phyloP scores from a whole-genome alignment of 2,113 vertebrate species.

The Ranitomeya imitator region DNA sequence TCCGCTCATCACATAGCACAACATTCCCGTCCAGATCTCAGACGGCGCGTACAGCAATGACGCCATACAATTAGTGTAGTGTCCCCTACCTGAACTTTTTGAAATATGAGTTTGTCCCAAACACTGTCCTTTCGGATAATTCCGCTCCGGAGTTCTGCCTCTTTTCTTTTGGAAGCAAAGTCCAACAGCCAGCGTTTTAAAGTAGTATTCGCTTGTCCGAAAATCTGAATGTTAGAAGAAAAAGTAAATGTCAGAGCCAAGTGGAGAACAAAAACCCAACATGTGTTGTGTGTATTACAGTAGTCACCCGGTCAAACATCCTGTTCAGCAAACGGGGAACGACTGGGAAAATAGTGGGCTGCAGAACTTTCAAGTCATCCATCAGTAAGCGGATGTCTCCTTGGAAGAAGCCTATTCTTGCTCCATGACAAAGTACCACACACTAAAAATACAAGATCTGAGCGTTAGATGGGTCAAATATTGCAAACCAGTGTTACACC shows the following conservation, averaged over 20 bases:
- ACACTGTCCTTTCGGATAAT: constrained; percentile 90
- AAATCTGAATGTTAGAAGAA: constrained; percentile 74
- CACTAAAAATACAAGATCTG: constrained; percentile 68
- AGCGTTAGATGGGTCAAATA: background rate
- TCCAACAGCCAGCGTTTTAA: constrained; percentile 92
- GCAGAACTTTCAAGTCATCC: constrained; percentile 92
- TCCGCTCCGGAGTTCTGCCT: constrained; percentile 87
- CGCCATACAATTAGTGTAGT: too few species aligned
- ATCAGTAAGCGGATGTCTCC: constrained; percentile 96
- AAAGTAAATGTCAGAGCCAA: background rate
- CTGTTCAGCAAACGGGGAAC: constrained; percentile 94
- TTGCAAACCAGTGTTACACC: background rate
- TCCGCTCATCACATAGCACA: background rate
- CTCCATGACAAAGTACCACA: constrained; percentile 87
- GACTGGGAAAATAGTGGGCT: constrained; percentile 92
- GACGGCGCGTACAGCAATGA: too few species aligned
- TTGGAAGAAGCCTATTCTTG: constrained; percentile 94
- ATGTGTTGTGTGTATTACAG: too few species aligned
- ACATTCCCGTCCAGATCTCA: background rate
- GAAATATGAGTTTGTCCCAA: constrained; percentile 96
- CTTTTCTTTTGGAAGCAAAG: constrained; percentile 92
- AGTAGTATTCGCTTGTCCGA: constrained; percentile 87
- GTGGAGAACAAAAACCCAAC: background rate
- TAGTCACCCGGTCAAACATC: constrained; percentile 94
- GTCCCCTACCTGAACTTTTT: constrained; percentile 87